Base-by-base conservation (phyloP, 2,113 vertebrate species). In the Peromyscus leucopus region DNA sequence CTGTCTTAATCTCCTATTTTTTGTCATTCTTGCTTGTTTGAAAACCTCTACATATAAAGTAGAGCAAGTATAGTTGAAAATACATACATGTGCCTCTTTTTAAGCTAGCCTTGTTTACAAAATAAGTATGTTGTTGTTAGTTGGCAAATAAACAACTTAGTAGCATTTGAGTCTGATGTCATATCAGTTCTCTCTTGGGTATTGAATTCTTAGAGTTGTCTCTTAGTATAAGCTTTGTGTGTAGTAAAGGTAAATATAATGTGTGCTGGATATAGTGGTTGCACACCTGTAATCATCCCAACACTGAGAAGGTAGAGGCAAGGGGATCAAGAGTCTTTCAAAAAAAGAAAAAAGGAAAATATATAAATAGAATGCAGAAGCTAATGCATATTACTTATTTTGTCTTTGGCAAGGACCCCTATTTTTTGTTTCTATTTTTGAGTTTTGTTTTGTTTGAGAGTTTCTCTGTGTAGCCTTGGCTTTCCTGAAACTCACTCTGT, bases 61-160 rank as follows among this genome's bases (percentile, higher is more conserved):
- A 83, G 71, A 94, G 59, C 72, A 92, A 22, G 69, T 92, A 59
- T 21, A 92, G 33, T 84, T 89, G 24, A 76, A 95, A 89, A 75
- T 95, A 74, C 26, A 82, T 21, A 1, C 22, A 6, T 61, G 19
- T 39, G 46, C 74, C 88, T 95, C 7, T 90, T 76, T 93, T 94
- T 96, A 83, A 57, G 17, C 19, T 91, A 74, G 21, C 76, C 55
- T 89, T 96, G 48, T 16, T 94, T 96, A 28, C 19, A 94, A 65
- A 94, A 78, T 95, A 88, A 95, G 46, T 85, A 39, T 63, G 63
- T 48, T 72, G 15, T 76, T 94, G 33, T 97, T 95, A 51, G 59
- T 85, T 94, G 42, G 63, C 51, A 91, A 39, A 59, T 72, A 28
- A 33, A 90, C 11, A 15, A 9, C 0, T 89, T 95, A 89, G 26